Evolutionary conservation across 2,113 vertebrate species (phyloP), one percentile per base, ranked within the genome.

Genomic region (Pontoporia blainvillei): DNA sequence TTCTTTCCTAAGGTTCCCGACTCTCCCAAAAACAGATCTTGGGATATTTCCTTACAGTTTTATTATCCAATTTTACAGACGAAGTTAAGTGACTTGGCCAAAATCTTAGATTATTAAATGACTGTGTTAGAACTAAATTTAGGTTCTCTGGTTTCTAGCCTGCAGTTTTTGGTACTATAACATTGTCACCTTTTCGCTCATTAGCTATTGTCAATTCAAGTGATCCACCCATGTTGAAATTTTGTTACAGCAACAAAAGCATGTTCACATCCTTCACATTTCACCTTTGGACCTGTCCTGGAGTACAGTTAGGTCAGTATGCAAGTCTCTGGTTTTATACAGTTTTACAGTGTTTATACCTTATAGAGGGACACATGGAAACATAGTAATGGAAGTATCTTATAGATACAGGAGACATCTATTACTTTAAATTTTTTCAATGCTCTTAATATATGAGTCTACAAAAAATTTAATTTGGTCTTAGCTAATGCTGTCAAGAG

Each of bases 31-130:
- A 93, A 90, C 46, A 94, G 67, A 86, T 91, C 34, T 91, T 46
- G 66, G 44, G 41, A 39, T 20, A 67, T 79, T 87, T 72, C 54
- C 41, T 91, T 81, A 66, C 69, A 8, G 34, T 94, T 95, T 93
- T 78, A 82, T 83, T 95, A 91, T 91, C 73, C 23, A 7, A 79
- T 82, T 96, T 94, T 93, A 81, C 41, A 93, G 62, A 92, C 93
- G 44, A 92, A 85, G 49, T 93, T 94, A 83, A 92, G 29, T 82
- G n/a, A 95, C 2, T 93, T 89, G 49, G 41, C 61, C 44, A 95
- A 64, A 91, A 82, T 88, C 69, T 91, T 81, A 62, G 84, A 83
- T 96, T 88, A 90, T 90, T 91, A 91, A 92, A 27, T 87, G 62
- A 41, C 27, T 10, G n/a, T 10, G 31, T 92, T 95, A 95, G 69